Percentiles rank a stretch among this genome's conserved stretches.
These are phyloP conservation scores for Macrostomum lignano DNA, from an alignment of 1,140 invertebrate species.

Conservation along the genomic window DNA sequence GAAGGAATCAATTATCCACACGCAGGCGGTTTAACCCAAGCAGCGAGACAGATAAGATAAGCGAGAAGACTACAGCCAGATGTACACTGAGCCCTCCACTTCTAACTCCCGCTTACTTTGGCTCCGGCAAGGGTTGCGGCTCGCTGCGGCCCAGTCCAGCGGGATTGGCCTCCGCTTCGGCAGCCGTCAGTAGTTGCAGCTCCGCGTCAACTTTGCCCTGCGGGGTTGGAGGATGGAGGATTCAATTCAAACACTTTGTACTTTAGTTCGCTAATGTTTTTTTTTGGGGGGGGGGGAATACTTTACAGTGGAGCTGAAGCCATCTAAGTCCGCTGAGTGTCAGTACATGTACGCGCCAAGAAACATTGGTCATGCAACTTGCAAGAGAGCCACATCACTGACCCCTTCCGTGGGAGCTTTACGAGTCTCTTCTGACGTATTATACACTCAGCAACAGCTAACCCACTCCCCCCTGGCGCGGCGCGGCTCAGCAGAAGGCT, in stretches of 20 bases:
- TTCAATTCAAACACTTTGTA: neutral
- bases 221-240: slow-evolving; percentile 2
- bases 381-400: slow-evolving; percentile 48
- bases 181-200: slow-evolving; percentile 49
- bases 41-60: neutral
- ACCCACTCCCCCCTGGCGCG: too few relatives aligned
- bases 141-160: slow-evolving; percentile 55
- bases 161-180: slow-evolving; percentile 59
- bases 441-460: too few relatives aligned
- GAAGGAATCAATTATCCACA: neutral
- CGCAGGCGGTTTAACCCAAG: neutral
- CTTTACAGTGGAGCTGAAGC: too few relatives aligned
- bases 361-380: slow-evolving; percentile 1
- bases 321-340: too few relatives aligned
- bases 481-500: too few relatives aligned
- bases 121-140: slow-evolving; percentile 45
- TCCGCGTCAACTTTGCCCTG: slow-evolving; percentile 70
- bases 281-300: too few relatives aligned
- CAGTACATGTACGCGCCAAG: too few relatives aligned
- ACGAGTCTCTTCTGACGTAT: too few relatives aligned
- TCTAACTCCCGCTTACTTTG: slow-evolving; percentile 40
- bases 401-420: too few relatives aligned
- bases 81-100: neutral
- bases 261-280: neutral
- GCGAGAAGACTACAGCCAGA: neutral